phyloP scores from a whole-genome alignment of 1,140 invertebrate species.

The Oedothorax gibbosus region DNA sequence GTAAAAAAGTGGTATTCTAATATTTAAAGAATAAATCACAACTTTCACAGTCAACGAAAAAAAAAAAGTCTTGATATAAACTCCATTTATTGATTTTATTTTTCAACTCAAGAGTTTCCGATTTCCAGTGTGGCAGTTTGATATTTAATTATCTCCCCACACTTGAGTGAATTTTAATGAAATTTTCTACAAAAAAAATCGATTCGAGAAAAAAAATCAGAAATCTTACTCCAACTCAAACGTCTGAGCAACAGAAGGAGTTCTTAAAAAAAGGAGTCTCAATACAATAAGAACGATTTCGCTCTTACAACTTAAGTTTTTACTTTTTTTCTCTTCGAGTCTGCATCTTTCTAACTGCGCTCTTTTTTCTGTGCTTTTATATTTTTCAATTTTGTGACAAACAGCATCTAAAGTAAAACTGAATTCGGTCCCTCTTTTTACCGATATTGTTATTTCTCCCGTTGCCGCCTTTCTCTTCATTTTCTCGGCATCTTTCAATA shows the following conservation, averaged over 20 bases:
- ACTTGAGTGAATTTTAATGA: constrained; percentile 61
- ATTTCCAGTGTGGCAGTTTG: constrained; percentile 39
- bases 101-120: neutral
- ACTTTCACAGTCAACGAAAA: neutral
- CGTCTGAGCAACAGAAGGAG: constrained; percentile 14
- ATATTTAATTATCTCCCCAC: constrained; percentile 61
- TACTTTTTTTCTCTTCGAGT: constrained; percentile 31
- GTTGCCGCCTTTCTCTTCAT: neutral
- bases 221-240: constrained; percentile 26
- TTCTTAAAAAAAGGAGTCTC: neutral
- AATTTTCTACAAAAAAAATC: constrained; percentile 42
- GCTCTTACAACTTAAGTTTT: constrained; percentile 27
- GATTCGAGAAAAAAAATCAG: constrained; percentile 1
- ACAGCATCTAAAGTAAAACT: constrained; percentile 46
- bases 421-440: constrained; percentile 36
- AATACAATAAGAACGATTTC: constrained; percentile 58
- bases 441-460: constrained; percentile 41
- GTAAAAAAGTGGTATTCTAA: too few relatives aligned
- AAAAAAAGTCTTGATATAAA: neutral
- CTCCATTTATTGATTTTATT: constrained; percentile 31
- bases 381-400: constrained; percentile 55
- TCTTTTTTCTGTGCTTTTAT: constrained; percentile 8
- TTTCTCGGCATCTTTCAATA: constrained; percentile 49
- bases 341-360: neutral
- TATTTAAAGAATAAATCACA: too few relatives aligned